phyloP scores from a whole-genome alignment of 2,113 vertebrate species.

The Centropus unirufus region DNA sequence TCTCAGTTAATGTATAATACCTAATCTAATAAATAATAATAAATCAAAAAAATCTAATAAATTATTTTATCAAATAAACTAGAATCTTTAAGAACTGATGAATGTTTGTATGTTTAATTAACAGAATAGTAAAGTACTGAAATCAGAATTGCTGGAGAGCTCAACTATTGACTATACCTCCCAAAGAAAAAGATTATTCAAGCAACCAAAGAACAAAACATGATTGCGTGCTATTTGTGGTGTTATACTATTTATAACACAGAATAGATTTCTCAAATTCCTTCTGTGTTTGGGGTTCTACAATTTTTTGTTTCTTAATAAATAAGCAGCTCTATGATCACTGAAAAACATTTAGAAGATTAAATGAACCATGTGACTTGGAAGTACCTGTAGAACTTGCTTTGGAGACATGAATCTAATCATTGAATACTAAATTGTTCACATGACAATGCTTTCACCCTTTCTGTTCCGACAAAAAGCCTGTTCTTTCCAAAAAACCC shows the following conservation, averaged over 20 bases:
- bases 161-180: background rate
- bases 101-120: background rate
- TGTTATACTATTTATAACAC: background rate
- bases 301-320: background rate
- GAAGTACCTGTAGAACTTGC: background rate
- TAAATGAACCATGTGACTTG: background rate
- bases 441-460: background rate
- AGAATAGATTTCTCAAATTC: background rate
- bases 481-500: background rate
- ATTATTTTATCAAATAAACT: background rate
- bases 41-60: background rate
- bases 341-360: background rate
- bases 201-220: background rate
- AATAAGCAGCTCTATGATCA: background rate
- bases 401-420: background rate
- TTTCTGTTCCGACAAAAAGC: background rate
- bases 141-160: background rate
- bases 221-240: background rate
- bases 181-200: background rate
- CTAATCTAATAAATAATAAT: too few relatives aligned
- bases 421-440: background rate
- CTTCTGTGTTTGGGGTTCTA: background rate
- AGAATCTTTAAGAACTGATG: background rate
- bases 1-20: background rate
- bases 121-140: background rate